Conservation (phyloP, 2,888 invertebrate species). For the Macropis europaea region DNA sequence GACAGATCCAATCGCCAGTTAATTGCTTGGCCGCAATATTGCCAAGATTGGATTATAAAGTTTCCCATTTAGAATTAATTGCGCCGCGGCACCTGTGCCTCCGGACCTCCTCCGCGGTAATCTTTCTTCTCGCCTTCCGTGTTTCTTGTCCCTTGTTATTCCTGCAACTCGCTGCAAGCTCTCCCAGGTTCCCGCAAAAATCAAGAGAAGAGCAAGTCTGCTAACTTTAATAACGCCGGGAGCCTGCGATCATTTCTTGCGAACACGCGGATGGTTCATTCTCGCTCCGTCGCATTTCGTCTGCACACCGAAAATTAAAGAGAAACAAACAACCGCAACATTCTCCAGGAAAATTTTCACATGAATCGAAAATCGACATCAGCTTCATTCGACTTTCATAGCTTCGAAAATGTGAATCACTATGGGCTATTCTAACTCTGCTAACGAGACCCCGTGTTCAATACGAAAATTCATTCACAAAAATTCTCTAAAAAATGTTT, state of each 20-base stretch:
- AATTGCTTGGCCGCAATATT: slow-evolving; percentile 73
- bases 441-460: too few species aligned
- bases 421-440: too few species aligned
- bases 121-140: slow-evolving; percentile 24
- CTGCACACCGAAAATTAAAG: background rate
- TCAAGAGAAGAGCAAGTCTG: background rate
- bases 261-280: background rate
- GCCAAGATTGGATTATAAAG: slow-evolving; percentile 67
- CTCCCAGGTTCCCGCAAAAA: background rate
- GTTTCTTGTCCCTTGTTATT: background rate
- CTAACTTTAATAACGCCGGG: slow-evolving; percentile 17
- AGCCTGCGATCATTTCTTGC: slow-evolving; percentile 5
- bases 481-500: too few species aligned
- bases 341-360: too few species aligned
- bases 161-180: background rate
- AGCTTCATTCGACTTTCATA: background rate
- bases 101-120: slow-evolving; percentile 15
- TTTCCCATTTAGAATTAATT: slow-evolving; percentile 69
- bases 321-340: too few species aligned
- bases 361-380: too few species aligned
- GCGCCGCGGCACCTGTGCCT: slow-evolving; percentile 58
- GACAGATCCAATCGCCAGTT: slow-evolving; percentile 73
- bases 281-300: slow-evolving; percentile 2
- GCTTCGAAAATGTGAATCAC: too few species aligned
- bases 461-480: too few species aligned